Evolutionary conservation across 2,797 vertebrate genomes (phyloP).

Genomic region (Pteropus rufus): DNA sequence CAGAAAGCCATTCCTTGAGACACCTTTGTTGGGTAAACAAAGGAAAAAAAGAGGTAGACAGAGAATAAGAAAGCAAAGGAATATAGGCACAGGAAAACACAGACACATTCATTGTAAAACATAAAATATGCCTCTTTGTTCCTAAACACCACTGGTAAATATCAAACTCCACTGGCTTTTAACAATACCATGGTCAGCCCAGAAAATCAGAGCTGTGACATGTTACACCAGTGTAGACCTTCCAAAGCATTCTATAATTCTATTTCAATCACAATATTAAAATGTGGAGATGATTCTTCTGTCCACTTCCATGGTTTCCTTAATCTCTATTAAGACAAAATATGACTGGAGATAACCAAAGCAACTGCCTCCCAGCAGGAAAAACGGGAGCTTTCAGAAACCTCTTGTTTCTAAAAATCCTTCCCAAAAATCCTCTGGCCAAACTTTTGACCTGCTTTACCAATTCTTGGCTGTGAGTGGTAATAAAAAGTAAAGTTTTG

Average conservation of each 20-base stretch:
- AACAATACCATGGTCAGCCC: not conserved
- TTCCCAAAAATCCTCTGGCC: not conserved
- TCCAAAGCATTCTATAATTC: not conserved
- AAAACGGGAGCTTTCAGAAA: slow-evolving; percentile 8
- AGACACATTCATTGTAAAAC: not conserved
- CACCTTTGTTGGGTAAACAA: not conserved
- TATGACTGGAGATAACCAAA: not conserved
- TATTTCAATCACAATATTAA: not conserved
- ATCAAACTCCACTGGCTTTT: not conserved
- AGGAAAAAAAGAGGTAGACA: not conserved
- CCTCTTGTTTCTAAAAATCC: not conserved
- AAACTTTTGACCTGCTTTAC: slow-evolving; percentile 34
- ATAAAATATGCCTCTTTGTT: not conserved
- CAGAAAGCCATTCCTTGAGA: not conserved
- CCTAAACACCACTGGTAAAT: not conserved
- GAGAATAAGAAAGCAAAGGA: not conserved
- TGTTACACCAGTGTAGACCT: not conserved
- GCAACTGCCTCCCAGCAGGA: not conserved
- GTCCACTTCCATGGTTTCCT: not conserved
- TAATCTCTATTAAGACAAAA: not conserved
- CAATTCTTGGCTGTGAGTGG: not conserved
- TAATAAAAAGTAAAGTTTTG: slow-evolving; percentile 26
- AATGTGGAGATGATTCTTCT: not conserved
- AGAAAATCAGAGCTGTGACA: not conserved
- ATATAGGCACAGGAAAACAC: not conserved